Evolutionary conservation across 1,140 invertebrate genomes (phyloP), one percentile per base, ranked within the genome.

Genomic region (Cylas formicarius): DNA sequence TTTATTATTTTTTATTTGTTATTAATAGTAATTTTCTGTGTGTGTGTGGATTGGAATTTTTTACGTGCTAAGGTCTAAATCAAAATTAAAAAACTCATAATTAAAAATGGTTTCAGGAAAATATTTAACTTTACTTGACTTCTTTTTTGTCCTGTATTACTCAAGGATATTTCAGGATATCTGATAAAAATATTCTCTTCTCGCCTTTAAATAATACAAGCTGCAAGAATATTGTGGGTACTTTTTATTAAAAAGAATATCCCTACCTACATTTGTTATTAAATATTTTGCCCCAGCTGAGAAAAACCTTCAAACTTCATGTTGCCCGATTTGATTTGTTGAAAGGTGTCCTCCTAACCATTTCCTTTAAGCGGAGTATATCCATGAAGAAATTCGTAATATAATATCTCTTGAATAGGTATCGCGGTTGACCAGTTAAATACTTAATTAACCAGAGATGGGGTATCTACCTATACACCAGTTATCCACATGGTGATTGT

Each of bases 311-410:
- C 90, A 71, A 84, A 96, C 7, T 66, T 58, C 45, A 92, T 74
- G 39, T 84, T 74, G 3, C 91, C 65, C 20, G 70, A 72, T 14
- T 74, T 71, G 50, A 97, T 98, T 59, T 81, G 81, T 3, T 70
- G 63, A 63, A 94, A 95, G 1, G 94, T 97, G 49, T 81, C 80
- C 40, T 87, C 80, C 38, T 80, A 70, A 2, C 72, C 74, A 20
- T 81, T 74, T 39, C 83, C 84, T 56, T 96, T 86, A 63, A 98
- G 98, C 13, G 95, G 94, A 10, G 94, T 90, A 36, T 75, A 77
- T 0, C 94, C 94, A 2, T 88, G 85, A 0, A 97, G 71, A 67
- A 98, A 94, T 70, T 98, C 94, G 62, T 94, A 98, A 52, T 87
- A 85, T 0, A 97, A 71, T 19, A 97, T 82, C 16, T 50, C 50